Evolutionary conservation across 2,113 vertebrate species (phyloP), one percentile per base, ranked within the genome.

Genomic region (mouse (Mus musculus)): DNA sequence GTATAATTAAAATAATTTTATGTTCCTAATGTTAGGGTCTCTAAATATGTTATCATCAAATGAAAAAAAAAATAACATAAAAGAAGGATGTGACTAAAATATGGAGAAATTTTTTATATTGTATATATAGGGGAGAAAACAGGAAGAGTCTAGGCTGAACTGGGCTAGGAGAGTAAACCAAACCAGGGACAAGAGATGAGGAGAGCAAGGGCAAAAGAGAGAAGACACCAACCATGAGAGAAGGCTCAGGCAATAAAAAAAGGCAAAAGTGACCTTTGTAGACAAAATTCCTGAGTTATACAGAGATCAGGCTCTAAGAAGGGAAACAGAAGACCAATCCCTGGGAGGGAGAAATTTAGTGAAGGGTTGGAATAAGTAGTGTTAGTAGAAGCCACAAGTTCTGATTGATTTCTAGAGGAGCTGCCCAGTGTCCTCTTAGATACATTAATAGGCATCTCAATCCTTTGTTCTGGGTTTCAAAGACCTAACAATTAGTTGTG

Each of bases 21-120:
- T 39, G 7, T 42, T 12, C 7, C 16, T 75, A 92, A 75, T 20
- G 75, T 85, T 69, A 91, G 52, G 30, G 20, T 14, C 12, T 42
- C 77, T 91, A 65, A 36, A 90, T 92, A 92, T 86, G 67, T 90
- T 13, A 69, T 94, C 26, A 46, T 28, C 54, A 17, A 80, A 22
- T 36, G 30, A 36, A 80, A 80, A 80, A 36, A 80, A 80, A 80
- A 33, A 1, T 54, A 19, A 36, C 33, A 80, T 54, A 80, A 20
- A 54, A 56, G 8, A 54, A 56, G 8, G 17, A 17, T 10, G 33
- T 80, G 77, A 36, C 77, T 36, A 22, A 19, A 80, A 52, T 54
- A 11, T 80, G 49, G 30, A 33, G 5, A 52, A 49, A 49, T 49
- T 81, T 26, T 59, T 24, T 28, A 28, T 28, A 7, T n/a, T 81